Conservation (phyloP, 2,797 vertebrate species). For the Phoxinus dragarum region DNA sequence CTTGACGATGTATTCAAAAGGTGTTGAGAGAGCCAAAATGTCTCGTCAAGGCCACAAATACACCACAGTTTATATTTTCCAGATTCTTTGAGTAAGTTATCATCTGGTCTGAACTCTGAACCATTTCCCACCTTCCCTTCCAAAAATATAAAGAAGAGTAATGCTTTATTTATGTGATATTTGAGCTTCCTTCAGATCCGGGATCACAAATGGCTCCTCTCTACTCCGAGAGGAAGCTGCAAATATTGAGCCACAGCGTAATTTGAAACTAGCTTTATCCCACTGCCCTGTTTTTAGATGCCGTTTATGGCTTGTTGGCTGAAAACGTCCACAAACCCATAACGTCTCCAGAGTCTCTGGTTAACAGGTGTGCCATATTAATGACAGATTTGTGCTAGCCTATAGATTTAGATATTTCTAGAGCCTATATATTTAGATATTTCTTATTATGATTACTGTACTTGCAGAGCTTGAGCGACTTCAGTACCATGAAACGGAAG, state of each 20-base stretch:
- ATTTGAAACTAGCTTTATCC: constrained; percentile 52
- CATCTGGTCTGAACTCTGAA: constrained; percentile 28
- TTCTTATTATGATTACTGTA: neutral
- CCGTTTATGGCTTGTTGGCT: constrained; percentile 35
- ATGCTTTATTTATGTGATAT: constrained; percentile 40
- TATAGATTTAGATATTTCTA: neutral
- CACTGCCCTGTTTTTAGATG: constrained; percentile 30
- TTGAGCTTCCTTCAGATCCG: constrained; percentile 20
- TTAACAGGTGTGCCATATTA: constrained; percentile 28
- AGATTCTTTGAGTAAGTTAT: constrained; percentile 7
- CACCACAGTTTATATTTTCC: constrained; percentile 19
- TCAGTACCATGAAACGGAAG: neutral
- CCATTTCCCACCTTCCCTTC: constrained; percentile 18
- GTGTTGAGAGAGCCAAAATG: constrained; percentile 11
- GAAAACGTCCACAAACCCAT: constrained; percentile 18
- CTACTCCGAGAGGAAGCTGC: constrained; percentile 3
- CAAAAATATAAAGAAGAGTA: constrained; percentile 7
- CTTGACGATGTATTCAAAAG: neutral
- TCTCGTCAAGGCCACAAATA: constrained; percentile 8
- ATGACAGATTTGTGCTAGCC: neutral
- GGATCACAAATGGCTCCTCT: constrained; percentile 20
- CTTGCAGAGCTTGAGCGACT: neutral
- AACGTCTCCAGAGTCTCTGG: constrained; percentile 7
- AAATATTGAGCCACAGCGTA: constrained; percentile 41
- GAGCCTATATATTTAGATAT: neutral